phyloP scores from a whole-genome alignment of 2,113 vertebrate genomes.

The Cranoglanis bouderius region DNA sequence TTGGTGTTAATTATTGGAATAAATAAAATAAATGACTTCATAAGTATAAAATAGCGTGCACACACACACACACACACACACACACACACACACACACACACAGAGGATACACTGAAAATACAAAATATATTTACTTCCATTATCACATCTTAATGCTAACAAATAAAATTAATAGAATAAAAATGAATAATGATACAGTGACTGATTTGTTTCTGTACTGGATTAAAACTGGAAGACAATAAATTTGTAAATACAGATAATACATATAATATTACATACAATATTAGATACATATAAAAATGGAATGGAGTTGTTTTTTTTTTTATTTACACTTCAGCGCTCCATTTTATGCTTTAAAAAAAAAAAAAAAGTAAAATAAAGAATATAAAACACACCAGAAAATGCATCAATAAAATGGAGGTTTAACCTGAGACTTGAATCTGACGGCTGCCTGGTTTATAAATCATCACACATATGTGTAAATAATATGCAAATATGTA shows the following conservation, averaged over 20 bases:
- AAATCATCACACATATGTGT: background rate
- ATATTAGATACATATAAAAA: conserved; percentile 46
- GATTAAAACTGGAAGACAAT: background rate
- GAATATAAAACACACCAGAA: conserved; percentile 37
- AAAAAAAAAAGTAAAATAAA: conserved; percentile 50
- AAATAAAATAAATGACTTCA: conserved; percentile 9
- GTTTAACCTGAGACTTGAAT: conserved; percentile 5
- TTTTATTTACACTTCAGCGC: conserved; percentile 50
- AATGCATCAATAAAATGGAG: conserved; percentile 5
- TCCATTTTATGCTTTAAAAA: conserved; percentile 41
- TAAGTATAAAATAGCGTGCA: background rate
- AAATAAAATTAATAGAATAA: background rate
- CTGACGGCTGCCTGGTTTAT: background rate
- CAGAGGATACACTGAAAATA: background rate
- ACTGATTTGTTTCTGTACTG: background rate
- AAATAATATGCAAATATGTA: background rate
- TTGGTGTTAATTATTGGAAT: background rate
- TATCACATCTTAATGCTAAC: background rate
- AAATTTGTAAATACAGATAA: background rate
- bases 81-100: background rate
- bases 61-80: background rate
- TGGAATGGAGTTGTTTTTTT: conserved; percentile 29
- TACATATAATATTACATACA: conserved; percentile 26
- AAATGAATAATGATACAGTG: background rate
- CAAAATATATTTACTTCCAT: background rate